Conservation (phyloP, 1,140 invertebrate species). For the Bombus superbus region DNA sequence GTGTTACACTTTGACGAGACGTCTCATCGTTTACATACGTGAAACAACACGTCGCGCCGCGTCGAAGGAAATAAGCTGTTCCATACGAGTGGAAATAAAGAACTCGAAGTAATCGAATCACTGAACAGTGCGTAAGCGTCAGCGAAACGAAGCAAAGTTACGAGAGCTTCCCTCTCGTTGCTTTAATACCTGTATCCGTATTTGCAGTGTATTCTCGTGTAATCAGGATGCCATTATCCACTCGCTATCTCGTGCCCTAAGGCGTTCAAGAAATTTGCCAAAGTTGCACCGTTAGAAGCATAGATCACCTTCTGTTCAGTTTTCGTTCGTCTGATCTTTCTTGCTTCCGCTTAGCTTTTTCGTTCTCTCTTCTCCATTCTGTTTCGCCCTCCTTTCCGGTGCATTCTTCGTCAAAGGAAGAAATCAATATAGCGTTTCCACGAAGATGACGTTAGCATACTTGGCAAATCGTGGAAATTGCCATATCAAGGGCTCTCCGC, state of each 20-base stretch:
- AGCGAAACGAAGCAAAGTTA: too few relatives aligned
- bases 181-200: too few relatives aligned
- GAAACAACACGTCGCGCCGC: too few relatives aligned
- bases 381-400: not conserved
- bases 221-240: not conserved
- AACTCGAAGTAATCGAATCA: too few relatives aligned
- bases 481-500: not conserved
- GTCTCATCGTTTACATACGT: too few relatives aligned
- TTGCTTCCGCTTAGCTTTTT: not conserved
- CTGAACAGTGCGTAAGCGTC: too few relatives aligned
- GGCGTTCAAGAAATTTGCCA: not conserved
- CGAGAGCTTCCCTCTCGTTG: too few relatives aligned
- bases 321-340: not conserved
- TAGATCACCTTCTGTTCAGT: not conserved
- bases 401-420: conserved; percentile 7
- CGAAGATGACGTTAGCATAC: conserved; percentile 41
- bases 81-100: too few relatives aligned
- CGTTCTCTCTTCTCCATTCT: not conserved
- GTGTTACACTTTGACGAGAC: too few relatives aligned
- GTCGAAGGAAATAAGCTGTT: too few relatives aligned
- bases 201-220: too few relatives aligned
- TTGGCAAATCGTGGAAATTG: conserved; percentile 54
- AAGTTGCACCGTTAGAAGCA: conserved; percentile 1
- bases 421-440: conserved; percentile 50
- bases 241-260: not conserved